Conservation (phyloP, 2,888 invertebrate genomes). For the Mythimna albipuncta region DNA sequence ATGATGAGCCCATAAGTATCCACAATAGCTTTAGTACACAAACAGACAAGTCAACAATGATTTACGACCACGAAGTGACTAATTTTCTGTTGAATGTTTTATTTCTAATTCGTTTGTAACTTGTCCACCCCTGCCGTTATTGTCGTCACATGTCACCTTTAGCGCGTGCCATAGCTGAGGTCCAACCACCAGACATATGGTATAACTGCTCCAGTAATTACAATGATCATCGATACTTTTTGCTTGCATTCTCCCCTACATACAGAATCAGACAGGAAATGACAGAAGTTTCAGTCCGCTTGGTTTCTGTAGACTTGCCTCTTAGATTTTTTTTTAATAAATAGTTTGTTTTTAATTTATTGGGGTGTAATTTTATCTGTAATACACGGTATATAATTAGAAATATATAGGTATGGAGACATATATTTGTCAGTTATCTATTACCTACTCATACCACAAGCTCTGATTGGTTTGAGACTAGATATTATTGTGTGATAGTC, state of each 20-base stretch:
- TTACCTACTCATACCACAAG: too few relatives aligned
- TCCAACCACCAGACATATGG: slow-evolving; percentile 44
- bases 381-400: too few relatives aligned
- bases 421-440: too few relatives aligned
- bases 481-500: too few relatives aligned
- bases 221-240: slow-evolving; percentile 55
- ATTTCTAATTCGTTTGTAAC: slow-evolving; percentile 17
- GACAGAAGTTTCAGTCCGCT: slow-evolving; percentile 20
- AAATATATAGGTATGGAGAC: too few relatives aligned
- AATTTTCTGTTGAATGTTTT: slow-evolving; percentile 24
- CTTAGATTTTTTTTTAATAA: too few relatives aligned
- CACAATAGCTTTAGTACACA: not conserved
- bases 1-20: too few relatives aligned
- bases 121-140: slow-evolving; percentile 7
- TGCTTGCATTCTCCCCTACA: slow-evolving; percentile 51
- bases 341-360: too few relatives aligned
- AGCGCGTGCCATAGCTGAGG: slow-evolving; percentile 19
- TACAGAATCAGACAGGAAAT: slow-evolving; percentile 1
- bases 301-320: too few relatives aligned
- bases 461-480: too few relatives aligned
- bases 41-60: not conserved
- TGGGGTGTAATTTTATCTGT: too few relatives aligned
- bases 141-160: slow-evolving; percentile 50
- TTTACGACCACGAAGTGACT: not conserved
- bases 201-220: slow-evolving; percentile 59